A percentile compares a stretch with the other conserved stretches of the same genome.
Conservation (phyloP, 2,888 invertebrate species). For the Drymonia ruficornis region DNA sequence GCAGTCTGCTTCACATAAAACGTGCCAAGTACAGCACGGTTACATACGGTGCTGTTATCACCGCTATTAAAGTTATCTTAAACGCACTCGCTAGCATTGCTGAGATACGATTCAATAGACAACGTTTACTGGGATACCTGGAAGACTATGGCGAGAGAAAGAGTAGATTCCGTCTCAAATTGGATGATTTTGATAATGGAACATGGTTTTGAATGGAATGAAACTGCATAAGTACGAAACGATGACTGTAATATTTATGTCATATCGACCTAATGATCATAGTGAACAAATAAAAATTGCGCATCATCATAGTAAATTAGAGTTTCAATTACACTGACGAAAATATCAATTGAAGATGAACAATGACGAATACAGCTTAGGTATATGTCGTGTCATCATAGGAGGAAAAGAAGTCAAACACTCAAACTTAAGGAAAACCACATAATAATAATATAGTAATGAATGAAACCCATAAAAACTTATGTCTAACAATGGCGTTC, state of each 20-base stretch:
- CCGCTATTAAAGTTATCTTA: slow-evolving; percentile 40
- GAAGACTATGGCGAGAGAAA: neutral
- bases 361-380: too few relatives aligned
- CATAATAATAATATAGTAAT: neutral
- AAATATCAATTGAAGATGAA: neutral
- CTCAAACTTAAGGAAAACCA: neutral
- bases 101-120: slow-evolving; percentile 32
- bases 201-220: too few relatives aligned
- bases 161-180: too few relatives aligned
- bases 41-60: slow-evolving; percentile 34
- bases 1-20: slow-evolving; percentile 28
- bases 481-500: too few relatives aligned
- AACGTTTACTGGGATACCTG: slow-evolving; percentile 16
- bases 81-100: slow-evolving; percentile 35
- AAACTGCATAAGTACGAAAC: too few relatives aligned
- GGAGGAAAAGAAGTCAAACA: neutral
- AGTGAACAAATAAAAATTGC: too few relatives aligned
- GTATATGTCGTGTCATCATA: neutral
- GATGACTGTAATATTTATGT: too few relatives aligned
- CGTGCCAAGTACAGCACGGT: slow-evolving; percentile 26
- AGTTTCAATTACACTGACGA: too few relatives aligned
- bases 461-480: neutral
- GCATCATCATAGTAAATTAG: too few relatives aligned
- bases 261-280: too few relatives aligned
- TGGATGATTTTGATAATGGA: too few relatives aligned